Base-by-base conservation (phyloP, 2,888 invertebrate genomes). In the Fissipunctia ypsillon region DNA sequence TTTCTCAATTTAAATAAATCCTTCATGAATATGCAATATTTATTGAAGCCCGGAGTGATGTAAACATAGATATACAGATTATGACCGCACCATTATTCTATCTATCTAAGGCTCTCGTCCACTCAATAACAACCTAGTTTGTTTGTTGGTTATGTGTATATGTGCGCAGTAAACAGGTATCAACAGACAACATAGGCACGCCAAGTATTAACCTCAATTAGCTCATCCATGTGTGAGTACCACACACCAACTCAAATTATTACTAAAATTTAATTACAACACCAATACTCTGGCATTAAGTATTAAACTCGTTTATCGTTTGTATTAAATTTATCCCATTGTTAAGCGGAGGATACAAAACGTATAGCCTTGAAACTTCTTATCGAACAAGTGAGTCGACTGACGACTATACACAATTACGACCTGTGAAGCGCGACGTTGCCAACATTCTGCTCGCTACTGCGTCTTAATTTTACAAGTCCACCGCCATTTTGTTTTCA, bases 331-430 rank as follows among this genome's bases (percentile, higher is more conserved):
- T 91, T 90, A 93, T 92, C 92, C 86, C 92, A 93, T 94, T 94
- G 94, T 95, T 94, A 90, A 90, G 86, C 88, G 85, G 90, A 92
- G 90, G 91, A 93, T 92, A 94, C 93, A 82, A 91, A 86, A 94
- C 90, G 86, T 80, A 81, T 93, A 95, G 95, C 96, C 96, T 96
- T 96, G 96, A 95, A 94, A 94, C 90, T 92, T 94, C 95, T 95
- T 96, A 96, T 96, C 96, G 94, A 94, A 90, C 91, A 93, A 94
- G 93, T 92, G 93, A 93, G 92, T 88, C 91, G 92, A 93, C 92
- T 91, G 92, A 88, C 91, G 93, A 92, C 92, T 91, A 91, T 90
- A 90, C 89, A 90, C 91, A 91, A 91, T 91, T 90, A 90, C 90
- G 79, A 81, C 73, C 81, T 86, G 87, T 86, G 87, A 88, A 88